These are phyloP conservation scores for Stichopus chloronotus DNA, from an alignment of 35 echinoderm and acorn worm genomes.

Conservation along the genomic window DNA sequence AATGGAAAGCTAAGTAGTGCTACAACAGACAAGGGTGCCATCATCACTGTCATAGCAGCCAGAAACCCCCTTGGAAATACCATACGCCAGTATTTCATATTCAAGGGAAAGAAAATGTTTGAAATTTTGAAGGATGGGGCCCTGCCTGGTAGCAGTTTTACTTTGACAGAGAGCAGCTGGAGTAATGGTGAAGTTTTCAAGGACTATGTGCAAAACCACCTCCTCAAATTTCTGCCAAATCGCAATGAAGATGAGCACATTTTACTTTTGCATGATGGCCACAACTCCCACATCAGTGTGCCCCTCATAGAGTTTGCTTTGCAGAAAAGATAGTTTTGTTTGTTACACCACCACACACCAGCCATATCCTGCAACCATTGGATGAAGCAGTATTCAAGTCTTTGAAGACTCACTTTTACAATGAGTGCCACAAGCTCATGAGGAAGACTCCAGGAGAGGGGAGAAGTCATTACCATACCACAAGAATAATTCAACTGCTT, in stretches of 20 bases:
- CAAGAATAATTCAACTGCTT: neutral
- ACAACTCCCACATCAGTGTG: neutral
- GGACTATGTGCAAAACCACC: neutral
- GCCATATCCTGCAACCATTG: slow-evolving; percentile 56
- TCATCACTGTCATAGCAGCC: neutral
- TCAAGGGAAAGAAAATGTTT: neutral
- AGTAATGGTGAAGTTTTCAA: slow-evolving; percentile 24
- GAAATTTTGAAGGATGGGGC: slow-evolving; percentile 4
- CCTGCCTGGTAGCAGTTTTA: neutral
- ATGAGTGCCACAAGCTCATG: slow-evolving; percentile 13
- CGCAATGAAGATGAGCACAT: neutral
- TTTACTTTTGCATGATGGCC: neutral
- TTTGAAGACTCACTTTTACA: slow-evolving; percentile 23
- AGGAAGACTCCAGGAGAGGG: neutral
- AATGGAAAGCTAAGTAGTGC: neutral
- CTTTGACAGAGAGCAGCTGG: neutral
- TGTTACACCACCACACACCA: slow-evolving; percentile 26
- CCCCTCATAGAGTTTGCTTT: neutral
- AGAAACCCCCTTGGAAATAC: neutral
- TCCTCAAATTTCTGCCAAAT: neutral
- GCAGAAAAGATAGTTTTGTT: slow-evolving; percentile 57
- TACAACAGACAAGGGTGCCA: neutral
- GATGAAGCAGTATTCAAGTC: slow-evolving; percentile 38
- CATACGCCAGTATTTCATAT: neutral
- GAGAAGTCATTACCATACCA: slow-evolving; percentile 9